Evolutionary conservation across 2,888 invertebrate species (phyloP).

Genomic region (Lissonota sp.): DNA sequence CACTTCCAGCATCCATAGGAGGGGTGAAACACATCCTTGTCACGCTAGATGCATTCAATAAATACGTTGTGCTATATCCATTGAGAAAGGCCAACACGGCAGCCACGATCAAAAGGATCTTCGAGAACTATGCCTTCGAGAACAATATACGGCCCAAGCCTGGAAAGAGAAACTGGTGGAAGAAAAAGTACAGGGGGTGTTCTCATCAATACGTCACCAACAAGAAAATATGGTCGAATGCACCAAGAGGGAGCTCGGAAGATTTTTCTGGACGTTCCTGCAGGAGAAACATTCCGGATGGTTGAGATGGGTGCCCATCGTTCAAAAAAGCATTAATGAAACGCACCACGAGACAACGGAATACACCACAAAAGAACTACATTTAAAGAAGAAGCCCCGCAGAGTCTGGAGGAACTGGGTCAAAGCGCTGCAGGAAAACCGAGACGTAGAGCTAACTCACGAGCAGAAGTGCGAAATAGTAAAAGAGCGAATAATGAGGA

Average conservation of each 20-base stretch:
- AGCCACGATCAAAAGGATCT: too few relatives aligned
- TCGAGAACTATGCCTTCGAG: too few relatives aligned
- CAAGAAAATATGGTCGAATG: constrained; percentile 16
- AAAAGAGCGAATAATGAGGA: background rate
- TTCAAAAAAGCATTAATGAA: background rate
- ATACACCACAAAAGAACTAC: background rate
- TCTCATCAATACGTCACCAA: constrained; percentile 13
- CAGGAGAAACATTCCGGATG: background rate
- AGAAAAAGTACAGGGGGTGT: background rate
- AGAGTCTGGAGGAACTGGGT: background rate
- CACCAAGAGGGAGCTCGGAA: constrained; percentile 3
- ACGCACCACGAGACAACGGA: background rate
- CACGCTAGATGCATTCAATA: too few relatives aligned
- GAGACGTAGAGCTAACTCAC: background rate
- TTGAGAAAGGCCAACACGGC: constrained; percentile 44
- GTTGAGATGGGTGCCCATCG: background rate
- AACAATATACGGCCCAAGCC: background rate
- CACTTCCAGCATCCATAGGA: too few relatives aligned
- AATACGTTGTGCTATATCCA: constrained; percentile 51
- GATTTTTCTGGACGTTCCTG: constrained; percentile 9
- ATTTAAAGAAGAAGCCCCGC: background rate
- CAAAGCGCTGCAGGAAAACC: background rate
- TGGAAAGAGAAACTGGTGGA: background rate
- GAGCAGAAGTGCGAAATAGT: too few relatives aligned
- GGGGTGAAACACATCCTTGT: too few relatives aligned